Percentiles rank a stretch among this genome's conserved stretches.
phyloP scores from a whole-genome alignment of 1,140 invertebrate species.

The Drosophila pruinosa region DNA sequence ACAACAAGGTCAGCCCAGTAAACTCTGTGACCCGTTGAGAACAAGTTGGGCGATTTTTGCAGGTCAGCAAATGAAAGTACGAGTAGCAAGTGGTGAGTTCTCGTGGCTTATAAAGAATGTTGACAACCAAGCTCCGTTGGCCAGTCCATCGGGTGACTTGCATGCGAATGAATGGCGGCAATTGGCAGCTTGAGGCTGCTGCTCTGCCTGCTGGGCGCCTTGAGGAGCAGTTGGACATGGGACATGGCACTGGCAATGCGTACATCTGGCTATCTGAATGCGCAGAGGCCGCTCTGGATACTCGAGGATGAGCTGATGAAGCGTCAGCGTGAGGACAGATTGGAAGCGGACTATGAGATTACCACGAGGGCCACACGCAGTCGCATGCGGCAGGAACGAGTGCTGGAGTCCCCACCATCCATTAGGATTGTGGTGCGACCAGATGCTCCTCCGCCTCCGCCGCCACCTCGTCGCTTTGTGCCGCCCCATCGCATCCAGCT shows the following conservation, averaged over 20 bases:
- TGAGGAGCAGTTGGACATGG: slow-evolving; percentile 13
- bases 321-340: slow-evolving; percentile 30
- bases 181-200: slow-evolving; percentile 27
- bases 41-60: slow-evolving; percentile 56
- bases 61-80: slow-evolving; percentile 62
- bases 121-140: not conserved
- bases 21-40: slow-evolving; percentile 44
- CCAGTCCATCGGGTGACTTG: slow-evolving; percentile 14
- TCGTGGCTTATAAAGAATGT: slow-evolving; percentile 42
- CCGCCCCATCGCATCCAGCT: slow-evolving; percentile 7
- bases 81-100: slow-evolving; percentile 8
- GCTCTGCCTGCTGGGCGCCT: slow-evolving; percentile 1
- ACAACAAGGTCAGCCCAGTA: slow-evolving; percentile 18
- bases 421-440: slow-evolving; percentile 44
- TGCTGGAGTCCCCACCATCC: slow-evolving; percentile 4
- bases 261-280: slow-evolving; percentile 39
- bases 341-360: slow-evolving; percentile 34
- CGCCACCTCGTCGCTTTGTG: not conserved
- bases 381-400: not conserved
- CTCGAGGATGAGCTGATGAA: slow-evolving; percentile 62
- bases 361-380: slow-evolving; percentile 16
- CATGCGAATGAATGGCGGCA: slow-evolving; percentile 33
- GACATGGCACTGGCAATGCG: too few relatives aligned
- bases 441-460: not conserved
- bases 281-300: slow-evolving; percentile 69